Base-by-base conservation (phyloP, 2,797 vertebrate species). In the Intellagama lesueurii region DNA sequence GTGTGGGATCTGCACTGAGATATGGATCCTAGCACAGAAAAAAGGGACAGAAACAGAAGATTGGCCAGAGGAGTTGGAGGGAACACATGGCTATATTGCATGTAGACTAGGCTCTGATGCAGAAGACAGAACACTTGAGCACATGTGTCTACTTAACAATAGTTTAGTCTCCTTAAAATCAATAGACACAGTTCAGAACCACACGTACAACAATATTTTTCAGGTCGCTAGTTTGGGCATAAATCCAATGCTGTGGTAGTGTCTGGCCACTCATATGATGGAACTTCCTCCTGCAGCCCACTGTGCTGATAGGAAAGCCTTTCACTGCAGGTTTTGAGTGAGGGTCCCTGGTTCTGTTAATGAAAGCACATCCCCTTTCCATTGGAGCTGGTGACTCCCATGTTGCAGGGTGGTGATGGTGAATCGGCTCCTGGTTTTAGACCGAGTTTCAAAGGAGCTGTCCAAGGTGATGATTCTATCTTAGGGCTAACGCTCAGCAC, bases 1-100 rank as follows among this genome's bases (percentile, higher is more conserved):
- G 90, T 99, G 99, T 7, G 99, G 99, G 91, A 99, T 99, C 97
- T 99, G 99, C 94, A 99, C 99, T 0, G 98, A 99, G 91, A 99
- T 99, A 87, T 99, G 99, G 96, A 99, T 99, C 76, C 99, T 99
- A 76, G 49, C 93, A 93, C 8, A 85, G 9, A 1, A 86, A n/a
- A 95, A 85, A 85, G 1, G 32, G 77, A 72, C 30, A 47, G 30
- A 49, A 86, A 82, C 19, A 9, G 16, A 81, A 66, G 35, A n/a
- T 6, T 40, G 16, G 30, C 19, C 2, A 9, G 5, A 17, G 47
- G 14, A 2, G 40, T 3, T 40, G 40, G 40, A 40, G 40, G 40
- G 3, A 40, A 40, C 40, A 40, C 40, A 40, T 40, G 19, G 17
- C 24, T 16, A 44, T 14, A 26, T 24, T 28, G 49, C 12, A 7